Evolutionary conservation across 2,797 vertebrate species (phyloP).

Genomic region (Rhinella marina): DNA sequence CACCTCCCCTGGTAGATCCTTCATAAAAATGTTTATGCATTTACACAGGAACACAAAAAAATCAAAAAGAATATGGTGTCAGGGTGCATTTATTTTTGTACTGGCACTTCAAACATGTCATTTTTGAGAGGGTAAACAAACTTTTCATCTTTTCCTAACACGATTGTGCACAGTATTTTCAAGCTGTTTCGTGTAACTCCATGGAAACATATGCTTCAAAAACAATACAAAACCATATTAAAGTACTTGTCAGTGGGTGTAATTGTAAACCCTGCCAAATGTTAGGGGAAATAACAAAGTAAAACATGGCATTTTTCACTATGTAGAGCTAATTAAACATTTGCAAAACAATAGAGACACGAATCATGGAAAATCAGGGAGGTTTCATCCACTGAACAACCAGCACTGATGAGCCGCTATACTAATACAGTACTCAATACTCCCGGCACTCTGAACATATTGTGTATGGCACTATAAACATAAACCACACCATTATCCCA

Average conservation of each 20-base stretch:
- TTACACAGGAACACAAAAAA: not conserved
- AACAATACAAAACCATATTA: not conserved
- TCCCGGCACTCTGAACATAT: not conserved
- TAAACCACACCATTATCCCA: not conserved
- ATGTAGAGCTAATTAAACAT: conserved; percentile 4
- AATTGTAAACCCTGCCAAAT: not conserved
- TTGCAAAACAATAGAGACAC: not conserved
- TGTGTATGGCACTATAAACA: conserved; percentile 12
- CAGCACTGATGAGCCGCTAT: conserved; percentile 1
- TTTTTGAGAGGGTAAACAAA: not conserved
- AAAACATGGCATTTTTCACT: not conserved
- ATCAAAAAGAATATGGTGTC: not conserved
- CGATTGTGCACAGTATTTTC: not conserved
- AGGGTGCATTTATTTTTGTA: not conserved
- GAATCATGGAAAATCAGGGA: not conserved
- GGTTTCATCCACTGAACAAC: not conserved
- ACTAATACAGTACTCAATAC: conserved; percentile 8
- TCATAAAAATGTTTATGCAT: too few relatives aligned
- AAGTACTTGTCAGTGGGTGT: not conserved
- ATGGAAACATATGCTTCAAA: not conserved
- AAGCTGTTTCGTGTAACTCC: not conserved
- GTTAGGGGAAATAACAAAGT: conserved; percentile 1
- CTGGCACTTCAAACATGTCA: not conserved
- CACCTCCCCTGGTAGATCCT: too few relatives aligned
- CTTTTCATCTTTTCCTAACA: not conserved